These are phyloP conservation scores for Linurgus olivaceus DNA, from an alignment of 2,797 vertebrate species.

Conservation along the genomic window DNA sequence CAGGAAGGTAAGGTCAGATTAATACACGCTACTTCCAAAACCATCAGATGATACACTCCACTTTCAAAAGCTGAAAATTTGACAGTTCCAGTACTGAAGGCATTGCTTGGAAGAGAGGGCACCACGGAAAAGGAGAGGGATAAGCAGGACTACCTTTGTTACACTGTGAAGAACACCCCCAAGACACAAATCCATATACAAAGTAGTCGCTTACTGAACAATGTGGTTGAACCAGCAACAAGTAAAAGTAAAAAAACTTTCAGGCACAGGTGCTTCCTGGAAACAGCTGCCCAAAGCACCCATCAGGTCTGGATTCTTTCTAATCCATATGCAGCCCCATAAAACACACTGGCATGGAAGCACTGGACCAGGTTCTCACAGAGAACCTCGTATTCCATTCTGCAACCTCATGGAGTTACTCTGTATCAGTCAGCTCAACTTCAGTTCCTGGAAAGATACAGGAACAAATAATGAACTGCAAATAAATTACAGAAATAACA, in stretches of 20 bases:
- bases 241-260: neutral
- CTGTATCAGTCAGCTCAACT: neutral
- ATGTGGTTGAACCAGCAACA: neutral
- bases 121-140: neutral
- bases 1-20: neutral
- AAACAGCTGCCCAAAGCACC: neutral
- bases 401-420: neutral
- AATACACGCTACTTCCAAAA: neutral
- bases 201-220: neutral
- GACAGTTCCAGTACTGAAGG: neutral
- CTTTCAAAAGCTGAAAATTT: neutral
- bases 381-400: fast-evolving
- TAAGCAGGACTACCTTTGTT: neutral
- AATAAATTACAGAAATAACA: neutral
- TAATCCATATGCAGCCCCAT: neutral
- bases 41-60: neutral
- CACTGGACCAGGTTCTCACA: fast-evolving
- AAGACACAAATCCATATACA: neutral
- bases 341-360: neutral
- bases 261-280: neutral
- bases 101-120: neutral
- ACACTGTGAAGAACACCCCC: neutral
- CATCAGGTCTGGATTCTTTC: neutral
- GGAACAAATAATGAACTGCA: neutral
- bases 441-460: neutral